These are phyloP conservation scores for Ailurus styani DNA, from an alignment of 2,113 vertebrate genomes.

Conservation along the genomic window DNA sequence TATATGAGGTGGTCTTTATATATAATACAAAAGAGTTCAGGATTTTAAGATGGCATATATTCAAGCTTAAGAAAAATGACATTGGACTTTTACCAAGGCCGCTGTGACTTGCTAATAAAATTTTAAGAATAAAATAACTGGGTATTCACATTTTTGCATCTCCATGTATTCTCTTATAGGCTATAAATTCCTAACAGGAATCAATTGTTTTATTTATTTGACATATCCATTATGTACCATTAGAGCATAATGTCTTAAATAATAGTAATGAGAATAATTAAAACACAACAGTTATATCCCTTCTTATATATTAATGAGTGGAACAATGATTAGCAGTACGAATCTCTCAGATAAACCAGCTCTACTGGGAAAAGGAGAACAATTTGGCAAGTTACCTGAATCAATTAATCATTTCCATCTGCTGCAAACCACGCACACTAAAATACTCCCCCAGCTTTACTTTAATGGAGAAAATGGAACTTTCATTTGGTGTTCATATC, in stretches of 20 bases:
- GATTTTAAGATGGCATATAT: not conserved
- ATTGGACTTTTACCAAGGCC: constrained; percentile 18
- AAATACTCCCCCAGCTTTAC: not conserved
- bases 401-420: constrained; percentile 65
- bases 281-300: constrained; percentile 47
- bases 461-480: constrained; percentile 60
- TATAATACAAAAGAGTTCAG: constrained; percentile 18
- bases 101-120: not conserved
- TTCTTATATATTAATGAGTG: constrained; percentile 21
- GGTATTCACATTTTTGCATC: constrained; percentile 13
- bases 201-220: constrained; percentile 38
- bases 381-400: constrained; percentile 59
- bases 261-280: constrained; percentile 61
- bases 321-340: constrained; percentile 36
- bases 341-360: constrained; percentile 14
- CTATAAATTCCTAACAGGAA: constrained; percentile 24
- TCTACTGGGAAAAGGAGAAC: constrained; percentile 36
- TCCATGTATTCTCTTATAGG: constrained; percentile 1
- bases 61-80: constrained; percentile 46
- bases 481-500: constrained; percentile 60
- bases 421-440: constrained; percentile 42
- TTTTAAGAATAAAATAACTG: constrained; percentile 33
- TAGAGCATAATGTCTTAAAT: constrained; percentile 45
- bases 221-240: constrained; percentile 23
- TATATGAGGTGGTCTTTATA: not conserved